Percentiles rank a stretch among this genome's conserved stretches.
These are phyloP conservation scores for Peromyscus maniculatus DNA, from an alignment of 2,113 vertebrate species.

Conservation along the genomic window DNA sequence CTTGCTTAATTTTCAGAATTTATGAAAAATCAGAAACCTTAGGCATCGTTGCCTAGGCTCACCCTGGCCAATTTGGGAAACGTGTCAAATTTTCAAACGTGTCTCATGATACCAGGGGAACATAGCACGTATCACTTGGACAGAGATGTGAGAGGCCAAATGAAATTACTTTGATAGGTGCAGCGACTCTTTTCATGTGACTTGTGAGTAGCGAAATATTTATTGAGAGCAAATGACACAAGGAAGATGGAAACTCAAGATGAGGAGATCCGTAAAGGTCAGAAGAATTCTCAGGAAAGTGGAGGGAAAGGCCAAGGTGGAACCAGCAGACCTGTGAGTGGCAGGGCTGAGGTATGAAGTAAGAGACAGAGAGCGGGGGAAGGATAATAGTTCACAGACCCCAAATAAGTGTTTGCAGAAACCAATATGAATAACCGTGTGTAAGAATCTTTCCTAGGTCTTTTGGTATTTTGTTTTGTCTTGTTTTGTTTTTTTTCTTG, in stretches of 20 bases:
- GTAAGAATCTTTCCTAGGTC: background rate
- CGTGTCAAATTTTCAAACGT: background rate
- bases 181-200: background rate
- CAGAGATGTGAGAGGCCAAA: background rate
- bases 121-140: background rate
- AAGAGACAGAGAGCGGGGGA: background rate
- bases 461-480: background rate
- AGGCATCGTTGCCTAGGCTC: background rate
- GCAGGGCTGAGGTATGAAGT: background rate
- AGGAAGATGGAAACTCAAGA: conserved; percentile 32
- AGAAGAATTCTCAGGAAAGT: conserved; percentile 5
- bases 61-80: background rate
- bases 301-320: background rate
- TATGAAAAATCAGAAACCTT: background rate
- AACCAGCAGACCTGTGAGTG: background rate
- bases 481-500: conserved; percentile 38
- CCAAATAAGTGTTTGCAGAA: conserved; percentile 57
- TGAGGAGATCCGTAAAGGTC: background rate
- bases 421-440: background rate
- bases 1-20: background rate
- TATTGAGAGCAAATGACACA: background rate
- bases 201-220: conserved; percentile 12
- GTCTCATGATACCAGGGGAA: background rate
- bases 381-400: conserved; percentile 49
- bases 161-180: background rate